Conservation (phyloP, 2,113 vertebrate genomes). For the Mustelus asterias region DNA sequence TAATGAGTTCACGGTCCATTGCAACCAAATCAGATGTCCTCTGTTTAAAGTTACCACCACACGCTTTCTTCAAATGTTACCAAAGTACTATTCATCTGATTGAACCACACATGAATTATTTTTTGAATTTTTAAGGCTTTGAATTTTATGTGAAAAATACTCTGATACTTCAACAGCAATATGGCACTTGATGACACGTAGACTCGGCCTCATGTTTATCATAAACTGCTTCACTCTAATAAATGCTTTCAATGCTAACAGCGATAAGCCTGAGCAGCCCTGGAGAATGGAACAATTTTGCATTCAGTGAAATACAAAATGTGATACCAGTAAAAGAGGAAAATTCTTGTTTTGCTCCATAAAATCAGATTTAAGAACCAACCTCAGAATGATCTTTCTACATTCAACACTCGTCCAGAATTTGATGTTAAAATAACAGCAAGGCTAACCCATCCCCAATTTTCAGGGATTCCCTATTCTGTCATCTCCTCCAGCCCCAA, state of each 20-base stretch:
- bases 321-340: neutral
- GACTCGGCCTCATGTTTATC: neutral
- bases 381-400: neutral
- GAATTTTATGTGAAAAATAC: neutral
- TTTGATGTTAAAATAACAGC: neutral
- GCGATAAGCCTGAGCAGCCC: neutral
- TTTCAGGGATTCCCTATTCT: too few relatives aligned
- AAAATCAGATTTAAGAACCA: neutral
- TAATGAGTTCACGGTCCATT: neutral
- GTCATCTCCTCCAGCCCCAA: too few relatives aligned
- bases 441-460: neutral
- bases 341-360: neutral
- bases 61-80: neutral
- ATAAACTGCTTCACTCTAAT: neutral
- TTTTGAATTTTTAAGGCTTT: neutral
- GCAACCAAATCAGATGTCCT: neutral
- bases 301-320: neutral
- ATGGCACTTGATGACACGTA: neutral
- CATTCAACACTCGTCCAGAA: neutral
- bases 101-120: neutral
- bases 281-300: neutral
- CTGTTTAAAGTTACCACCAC: slow-evolving; percentile 3
- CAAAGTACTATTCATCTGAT: neutral
- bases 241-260: neutral
- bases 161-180: neutral